Conservation (phyloP, 2,797 vertebrate genomes). For the Caiman crocodilus region DNA sequence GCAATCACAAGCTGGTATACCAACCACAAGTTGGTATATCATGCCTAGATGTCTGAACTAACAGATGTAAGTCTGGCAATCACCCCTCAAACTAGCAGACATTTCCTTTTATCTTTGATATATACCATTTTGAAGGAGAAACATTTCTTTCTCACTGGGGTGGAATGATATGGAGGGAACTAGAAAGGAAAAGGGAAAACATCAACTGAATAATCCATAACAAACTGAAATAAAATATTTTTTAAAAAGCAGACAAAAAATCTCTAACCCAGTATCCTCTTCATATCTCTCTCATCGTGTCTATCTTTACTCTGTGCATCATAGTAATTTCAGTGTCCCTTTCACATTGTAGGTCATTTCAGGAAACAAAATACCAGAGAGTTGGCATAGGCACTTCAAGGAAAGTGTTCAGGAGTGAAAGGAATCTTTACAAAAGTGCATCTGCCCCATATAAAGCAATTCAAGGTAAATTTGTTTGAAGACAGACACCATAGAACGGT, state of each 20-base stretch:
- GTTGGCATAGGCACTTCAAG: neutral
- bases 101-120: neutral
- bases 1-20: neutral
- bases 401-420: neutral
- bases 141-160: neutral
- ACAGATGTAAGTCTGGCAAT: slow-evolving; percentile 34
- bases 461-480: neutral
- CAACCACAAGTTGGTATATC: neutral
- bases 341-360: neutral
- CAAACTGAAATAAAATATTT: neutral
- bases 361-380: neutral
- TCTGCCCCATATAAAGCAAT: neutral
- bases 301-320: neutral
- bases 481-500: neutral
- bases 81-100: neutral
- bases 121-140: neutral
- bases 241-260: neutral
- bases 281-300: neutral
- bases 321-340: neutral
- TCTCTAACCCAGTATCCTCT: neutral
- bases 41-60: neutral
- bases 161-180: neutral
- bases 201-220: neutral
- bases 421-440: neutral
- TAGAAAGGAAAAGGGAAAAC: neutral